Evolutionary conservation across 1,140 invertebrate species (phyloP).

Genomic region (Hylaeus anthracinus): DNA sequence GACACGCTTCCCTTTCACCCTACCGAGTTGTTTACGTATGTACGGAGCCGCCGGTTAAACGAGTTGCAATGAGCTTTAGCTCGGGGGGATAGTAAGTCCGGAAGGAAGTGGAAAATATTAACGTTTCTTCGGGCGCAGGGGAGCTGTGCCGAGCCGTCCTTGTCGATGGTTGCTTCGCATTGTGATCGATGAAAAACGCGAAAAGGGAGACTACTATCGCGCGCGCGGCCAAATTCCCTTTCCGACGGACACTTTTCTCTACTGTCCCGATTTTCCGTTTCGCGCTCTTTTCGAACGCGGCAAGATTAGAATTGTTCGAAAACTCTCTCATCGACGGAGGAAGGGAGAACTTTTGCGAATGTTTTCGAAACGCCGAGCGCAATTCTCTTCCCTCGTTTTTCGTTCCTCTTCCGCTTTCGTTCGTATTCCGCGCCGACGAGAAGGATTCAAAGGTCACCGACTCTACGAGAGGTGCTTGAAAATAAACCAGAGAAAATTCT

Average conservation of each 20-base stretch:
- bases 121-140: constrained; percentile 38
- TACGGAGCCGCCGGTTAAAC: constrained; percentile 37
- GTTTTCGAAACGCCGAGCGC: background rate
- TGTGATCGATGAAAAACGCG: constrained; percentile 6
- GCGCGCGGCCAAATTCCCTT: background rate
- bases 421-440: constrained; percentile 12
- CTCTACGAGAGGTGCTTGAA: constrained; percentile 18
- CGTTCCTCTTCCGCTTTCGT: constrained; percentile 29
- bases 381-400: background rate
- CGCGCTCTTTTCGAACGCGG: background rate
- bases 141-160: background rate
- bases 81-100: constrained; percentile 42
- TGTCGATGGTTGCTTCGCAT: background rate
- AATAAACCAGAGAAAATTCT: constrained; percentile 28
- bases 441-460: constrained; percentile 39
- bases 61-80: constrained; percentile 49
- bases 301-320: background rate
- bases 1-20: constrained; percentile 11
- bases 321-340: too few species aligned
- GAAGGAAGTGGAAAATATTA: constrained; percentile 65
- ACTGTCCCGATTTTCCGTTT: too few species aligned
- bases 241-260: too few species aligned
- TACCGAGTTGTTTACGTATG: constrained; percentile 51
- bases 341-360: too few species aligned
- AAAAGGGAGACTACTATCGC: background rate